Conservation (phyloP, 1,140 invertebrate species). For the Galleria mellonella region DNA sequence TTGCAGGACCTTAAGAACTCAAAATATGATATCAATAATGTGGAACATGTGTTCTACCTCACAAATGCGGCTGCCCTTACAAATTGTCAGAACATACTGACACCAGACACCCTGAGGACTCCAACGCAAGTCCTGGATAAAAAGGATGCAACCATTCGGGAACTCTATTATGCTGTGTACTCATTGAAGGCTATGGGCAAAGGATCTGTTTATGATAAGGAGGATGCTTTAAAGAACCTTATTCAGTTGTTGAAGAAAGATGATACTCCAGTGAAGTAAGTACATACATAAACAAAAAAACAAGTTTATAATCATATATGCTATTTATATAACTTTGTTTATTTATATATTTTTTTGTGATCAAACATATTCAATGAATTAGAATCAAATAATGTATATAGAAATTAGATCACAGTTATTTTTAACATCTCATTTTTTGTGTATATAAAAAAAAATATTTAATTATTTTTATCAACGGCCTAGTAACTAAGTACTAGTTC, state of each 20-base stretch:
- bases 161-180: slow-evolving; percentile 58
- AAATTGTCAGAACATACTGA: slow-evolving; percentile 52
- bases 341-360: too few relatives aligned
- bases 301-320: too few relatives aligned
- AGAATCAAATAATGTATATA: too few relatives aligned
- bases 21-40: slow-evolving; percentile 52
- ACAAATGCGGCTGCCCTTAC: slow-evolving; percentile 47
- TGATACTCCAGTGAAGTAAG: slow-evolving; percentile 82
- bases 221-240: slow-evolving; percentile 78
- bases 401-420: too few relatives aligned
- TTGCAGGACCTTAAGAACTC: slow-evolving; percentile 35
- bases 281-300: slow-evolving; percentile 1
- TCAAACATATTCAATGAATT: too few relatives aligned
- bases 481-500: too few relatives aligned
- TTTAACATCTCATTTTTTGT: too few relatives aligned
- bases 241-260: slow-evolving; percentile 84
- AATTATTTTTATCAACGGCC: too few relatives aligned
- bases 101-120: slow-evolving; percentile 40
- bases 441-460: too few relatives aligned
- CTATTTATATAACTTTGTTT: too few relatives aligned
- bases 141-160: slow-evolving; percentile 47
- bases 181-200: slow-evolving; percentile 61
- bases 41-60: slow-evolving; percentile 63
- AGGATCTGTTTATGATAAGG: slow-evolving; percentile 62
- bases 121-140: slow-evolving; percentile 47